Base-by-base conservation (phyloP, 2,113 vertebrate species). In the Chaetodon auriga region DNA sequence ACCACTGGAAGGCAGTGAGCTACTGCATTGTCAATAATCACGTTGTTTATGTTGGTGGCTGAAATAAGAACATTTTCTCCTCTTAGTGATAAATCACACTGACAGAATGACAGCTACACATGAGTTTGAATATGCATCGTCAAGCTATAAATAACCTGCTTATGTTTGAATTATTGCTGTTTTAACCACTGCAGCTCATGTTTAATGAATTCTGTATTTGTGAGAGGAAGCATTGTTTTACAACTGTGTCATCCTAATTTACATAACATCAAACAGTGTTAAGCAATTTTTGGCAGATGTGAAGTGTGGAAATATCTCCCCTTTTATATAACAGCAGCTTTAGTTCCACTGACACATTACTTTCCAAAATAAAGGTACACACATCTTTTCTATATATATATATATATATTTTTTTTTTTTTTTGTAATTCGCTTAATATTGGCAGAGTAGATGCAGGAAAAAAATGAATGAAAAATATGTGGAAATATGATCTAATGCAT, bases 231-330 rank as follows among this genome's bases (percentile, higher is more conserved):
- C 21, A 21, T 43, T 71, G 41, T 51, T 80, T 80, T 65, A 71
- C 61, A 74, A 21, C 19, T 61, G 61, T 78, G 45, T 61, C 38
- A 51, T 81, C n/a, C 23, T 19, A 38, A 83, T 81, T 78, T 80
- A 55, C 62, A 64, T 64, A 73, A 74, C 53, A 79, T 55, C 65
- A 69, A 62, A 65, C 61, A 48, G 18, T 63, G 19, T 54, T 48
- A 45, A 68, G 16, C 13, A 23, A 11, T 46, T 49, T 62, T 46
- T 85, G 36, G 25, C 16, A 63, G 49, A 70, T 69, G 46, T 69
- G n/a, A 68, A 68, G 10, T 51, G 60, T 36, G 35, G 35, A 80
- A 54, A 55, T 54, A 36, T 80, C 7, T 21, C 19, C 53, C 13
- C 14, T 61, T 25, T 41, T 48, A 48, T 35, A 46, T 43, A 3